A percentile compares a stretch with the other conserved stretches of the same genome.
Evolutionary conservation across 2,113 vertebrate species (phyloP).

Genomic region (Clarias gariepinus): DNA sequence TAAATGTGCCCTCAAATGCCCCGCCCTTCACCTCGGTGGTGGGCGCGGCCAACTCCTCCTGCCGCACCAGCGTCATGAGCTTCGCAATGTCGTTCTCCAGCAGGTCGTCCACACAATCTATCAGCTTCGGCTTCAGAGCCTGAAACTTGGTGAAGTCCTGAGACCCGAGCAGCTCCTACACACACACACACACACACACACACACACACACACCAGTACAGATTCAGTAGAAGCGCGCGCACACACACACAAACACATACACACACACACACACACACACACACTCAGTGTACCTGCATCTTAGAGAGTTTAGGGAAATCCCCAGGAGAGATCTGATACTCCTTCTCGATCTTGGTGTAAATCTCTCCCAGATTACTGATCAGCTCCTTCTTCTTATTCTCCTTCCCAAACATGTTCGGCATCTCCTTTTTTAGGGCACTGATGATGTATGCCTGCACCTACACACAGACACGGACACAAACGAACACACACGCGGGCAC

Average conservation of each 20-base stretch:
- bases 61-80: conserved; percentile 79
- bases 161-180: conserved; percentile 71
- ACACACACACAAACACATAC: background rate
- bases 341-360: conserved; percentile 77
- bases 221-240: background rate
- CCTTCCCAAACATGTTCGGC: conserved; percentile 81
- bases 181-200: background rate
- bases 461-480: conserved; percentile 14
- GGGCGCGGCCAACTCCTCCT: conserved; percentile 77
- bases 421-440: conserved; percentile 81
- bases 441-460: conserved; percentile 83
- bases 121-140: conserved; percentile 73
- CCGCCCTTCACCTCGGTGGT: conserved; percentile 74
- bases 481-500: too few relatives aligned
- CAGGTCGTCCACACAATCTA: conserved; percentile 80
- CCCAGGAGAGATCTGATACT: conserved; percentile 78
- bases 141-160: conserved; percentile 82
- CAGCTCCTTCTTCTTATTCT: conserved; percentile 82
- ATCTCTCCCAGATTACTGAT: conserved; percentile 77
- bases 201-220: background rate
- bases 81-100: conserved; percentile 78
- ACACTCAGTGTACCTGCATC: conserved; percentile 73
- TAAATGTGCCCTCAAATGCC: conserved; percentile 77
- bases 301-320: conserved; percentile 79
- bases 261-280: background rate